These are phyloP conservation scores for Piscicola geometra DNA, from an alignment of 2,888 invertebrate genomes.

Conservation along the genomic window DNA sequence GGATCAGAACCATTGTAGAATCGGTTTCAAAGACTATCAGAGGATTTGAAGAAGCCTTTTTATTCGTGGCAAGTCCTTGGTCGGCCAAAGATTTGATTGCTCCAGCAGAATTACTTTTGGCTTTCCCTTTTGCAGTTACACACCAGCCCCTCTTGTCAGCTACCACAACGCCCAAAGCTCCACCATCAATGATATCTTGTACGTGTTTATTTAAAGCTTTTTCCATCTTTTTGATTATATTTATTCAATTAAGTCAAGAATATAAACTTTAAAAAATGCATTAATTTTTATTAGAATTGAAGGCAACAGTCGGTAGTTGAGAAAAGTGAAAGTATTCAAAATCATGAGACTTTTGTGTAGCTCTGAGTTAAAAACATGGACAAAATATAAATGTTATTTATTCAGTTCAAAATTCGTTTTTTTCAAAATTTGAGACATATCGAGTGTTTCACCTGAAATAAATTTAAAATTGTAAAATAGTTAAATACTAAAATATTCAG, in stretches of 20 bases:
- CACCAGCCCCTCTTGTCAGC: not conserved
- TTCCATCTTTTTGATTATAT: constrained; percentile 5
- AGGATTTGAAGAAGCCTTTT: not conserved
- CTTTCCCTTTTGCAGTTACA: not conserved
- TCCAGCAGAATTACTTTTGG: not conserved
- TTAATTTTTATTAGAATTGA: no score
- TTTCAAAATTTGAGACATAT: constrained; percentile 29
- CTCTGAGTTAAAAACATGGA: not conserved
- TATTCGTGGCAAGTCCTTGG: not conserved
- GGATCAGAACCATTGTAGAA: not conserved
- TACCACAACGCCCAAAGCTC: not conserved
- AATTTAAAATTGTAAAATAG: not conserved
- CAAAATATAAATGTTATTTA: not conserved
- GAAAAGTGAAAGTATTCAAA: not conserved
- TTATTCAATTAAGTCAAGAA: no score
- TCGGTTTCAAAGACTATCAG: constrained; percentile 6
- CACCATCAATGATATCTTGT: not conserved
- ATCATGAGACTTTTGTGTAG: not conserved
- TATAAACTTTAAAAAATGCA: no score
- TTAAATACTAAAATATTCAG: not conserved
- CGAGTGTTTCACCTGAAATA: constrained; percentile 32
- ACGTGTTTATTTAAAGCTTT: not conserved
- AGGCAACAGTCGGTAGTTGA: no score
- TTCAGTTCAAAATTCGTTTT: constrained; percentile 19
- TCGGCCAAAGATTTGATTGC: not conserved